phyloP scores from a whole-genome alignment of 1,140 invertebrate species.

The Drosophila saltans region DNA sequence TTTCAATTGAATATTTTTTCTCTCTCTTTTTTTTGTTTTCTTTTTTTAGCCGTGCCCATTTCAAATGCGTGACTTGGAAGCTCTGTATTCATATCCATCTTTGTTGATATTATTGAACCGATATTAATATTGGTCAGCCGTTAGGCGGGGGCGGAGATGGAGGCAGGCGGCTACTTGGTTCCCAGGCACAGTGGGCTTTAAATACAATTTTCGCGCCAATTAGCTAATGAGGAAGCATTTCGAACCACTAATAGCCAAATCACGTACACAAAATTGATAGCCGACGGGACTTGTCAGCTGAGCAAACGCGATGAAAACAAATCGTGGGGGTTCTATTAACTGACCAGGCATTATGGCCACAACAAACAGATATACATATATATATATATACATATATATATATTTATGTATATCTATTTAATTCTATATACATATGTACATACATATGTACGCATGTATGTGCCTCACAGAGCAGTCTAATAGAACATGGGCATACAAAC shows the following conservation, averaged over 20 bases:
- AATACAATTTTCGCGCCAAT: constrained; percentile 68
- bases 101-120: background rate
- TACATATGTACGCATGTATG: too few species aligned
- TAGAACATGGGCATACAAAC: background rate
- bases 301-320: constrained; percentile 44
- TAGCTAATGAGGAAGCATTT: constrained; percentile 74
- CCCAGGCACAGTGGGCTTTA: constrained; percentile 62
- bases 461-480: background rate
- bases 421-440: too few species aligned
- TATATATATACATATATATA: too few species aligned
- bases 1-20: constrained; percentile 33
- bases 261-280: constrained; percentile 63
- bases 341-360: background rate
- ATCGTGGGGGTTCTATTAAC: constrained; percentile 63
- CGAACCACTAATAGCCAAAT: constrained; percentile 46
- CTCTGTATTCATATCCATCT: constrained; percentile 28
- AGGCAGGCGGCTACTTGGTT: constrained; percentile 30
- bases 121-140: constrained; percentile 46
- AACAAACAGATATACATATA: too few species aligned
- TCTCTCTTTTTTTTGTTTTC: constrained; percentile 42
- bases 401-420: too few species aligned
- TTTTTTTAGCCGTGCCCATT: constrained; percentile 72
- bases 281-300: constrained; percentile 41
- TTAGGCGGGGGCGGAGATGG: constrained; percentile 16
- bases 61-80: constrained; percentile 74